Evolutionary conservation across 2,888 invertebrate genomes (phyloP), one percentile per base, ranked within the genome.

Genomic region (Holacanthella duospinosa): DNA sequence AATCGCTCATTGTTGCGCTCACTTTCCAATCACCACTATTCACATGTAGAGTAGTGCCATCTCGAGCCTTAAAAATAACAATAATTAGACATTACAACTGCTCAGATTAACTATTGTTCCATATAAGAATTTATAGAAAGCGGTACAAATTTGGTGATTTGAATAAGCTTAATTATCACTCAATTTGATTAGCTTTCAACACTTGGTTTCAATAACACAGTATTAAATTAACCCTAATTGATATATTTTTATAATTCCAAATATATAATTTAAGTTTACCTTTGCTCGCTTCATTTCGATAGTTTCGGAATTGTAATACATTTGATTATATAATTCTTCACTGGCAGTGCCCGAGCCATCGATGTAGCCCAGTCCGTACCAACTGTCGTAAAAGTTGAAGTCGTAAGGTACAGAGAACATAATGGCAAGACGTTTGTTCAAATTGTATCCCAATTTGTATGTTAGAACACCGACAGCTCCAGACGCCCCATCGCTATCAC

Each of bases 351-450:
- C 19, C 27, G 53, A 53, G 1, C 16, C 21, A 1, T 56, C 53
- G 1, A 66, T 29, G 54, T 64, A 61, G 16, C 61, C 66, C 12
- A 64, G 21, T 12, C 60, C 66, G 26, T 59, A 66, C 66, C 66
- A 66, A 57, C 61, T 66, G 16, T 43, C 36, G 57, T 61, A 59
- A 6, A 66, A 62, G 55, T 64, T 66, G 54, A 61, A 66, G 28
- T 66, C 66, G 43, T 64, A 66, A 0, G 66, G 66, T 2, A 66
- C 66, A 3, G 66, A 64, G 43, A 64, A 66, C 64, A 66, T 64
- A 1, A 66, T 29, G 4, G 66, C 66, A 29, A 66, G 29, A 9
- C 64, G 63, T 9, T 27, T 1, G 29, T 26, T 16, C 3, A 60
- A 55, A 24, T 61, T 27, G n/a, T 59, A 25, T 25, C 61, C 66